These are phyloP conservation scores for Agrypnia vestita DNA, from an alignment of 1,140 invertebrate species.

Conservation along the genomic window DNA sequence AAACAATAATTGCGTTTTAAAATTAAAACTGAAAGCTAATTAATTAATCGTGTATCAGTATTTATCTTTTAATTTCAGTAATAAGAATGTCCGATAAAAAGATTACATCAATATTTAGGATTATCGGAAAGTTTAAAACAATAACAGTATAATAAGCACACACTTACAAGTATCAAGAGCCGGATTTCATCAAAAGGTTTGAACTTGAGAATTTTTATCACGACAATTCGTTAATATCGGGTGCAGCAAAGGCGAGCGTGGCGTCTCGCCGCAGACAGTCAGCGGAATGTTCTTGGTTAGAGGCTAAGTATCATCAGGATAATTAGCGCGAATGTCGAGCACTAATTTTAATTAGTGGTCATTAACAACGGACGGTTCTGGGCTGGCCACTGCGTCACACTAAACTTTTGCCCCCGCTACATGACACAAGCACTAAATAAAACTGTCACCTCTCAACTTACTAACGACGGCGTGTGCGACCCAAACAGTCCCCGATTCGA, in stretches of 20 bases:
- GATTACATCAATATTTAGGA: no score
- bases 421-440: constrained; percentile 13
- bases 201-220: no score
- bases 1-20: no score
- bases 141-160: no score
- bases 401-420: constrained; percentile 11
- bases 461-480: neutral
- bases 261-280: neutral
- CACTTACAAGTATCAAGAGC: no score
- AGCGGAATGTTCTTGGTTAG: constrained; percentile 39
- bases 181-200: no score
- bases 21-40: no score
- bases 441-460: constrained; percentile 9
- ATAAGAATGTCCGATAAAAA: no score
- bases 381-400: constrained; percentile 20
- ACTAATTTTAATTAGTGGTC: constrained; percentile 60
- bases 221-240: no score
- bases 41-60: no score
- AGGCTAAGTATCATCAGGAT: constrained; percentile 39
- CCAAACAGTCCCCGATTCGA: neutral
- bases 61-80: no score
- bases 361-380: constrained; percentile 49
- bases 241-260: neutral
- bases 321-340: constrained; percentile 60
- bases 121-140: no score